Evolutionary conservation across 2,888 invertebrate genomes (phyloP), one percentile per base, ranked within the genome.

Genomic region (Napeogenes sylphis): DNA sequence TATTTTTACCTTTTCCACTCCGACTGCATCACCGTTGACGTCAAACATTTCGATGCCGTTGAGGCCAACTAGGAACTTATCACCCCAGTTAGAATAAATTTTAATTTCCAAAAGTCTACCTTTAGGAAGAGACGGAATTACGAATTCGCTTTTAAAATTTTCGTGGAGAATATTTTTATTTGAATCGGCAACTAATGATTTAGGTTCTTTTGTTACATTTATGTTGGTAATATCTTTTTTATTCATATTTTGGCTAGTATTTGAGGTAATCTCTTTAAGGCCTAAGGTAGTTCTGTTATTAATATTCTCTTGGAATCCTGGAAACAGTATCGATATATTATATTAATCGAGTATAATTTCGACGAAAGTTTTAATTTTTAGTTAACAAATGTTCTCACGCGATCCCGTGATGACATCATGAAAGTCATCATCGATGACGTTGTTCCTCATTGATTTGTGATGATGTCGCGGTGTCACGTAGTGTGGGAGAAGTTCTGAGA

Each of bases 1-100:
- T 5, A 3, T 6, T 35, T 35, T 55, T 79, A 95, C 95, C 90
- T 93, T 92, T 76, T 92, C 88, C 63, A 95, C 87, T 57, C 80
- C 75, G 2, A 93, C 92, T 45, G 89, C 83, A 67, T 92, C 87
- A 10, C 95, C 96, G 58, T 87, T 85, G 14, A 86, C 83, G 66
- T 93, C 92, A 77, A 95, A 96, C 66, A 96, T 83, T 80, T 96
- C 95, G 59, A 96, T 92, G 3, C 95, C 96, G 76, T 95, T 96
- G 61, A 96, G 81, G 0, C 96, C 96, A 13, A 96, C 94, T 72
- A 94, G 93, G 81, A 95, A 93, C 71, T 93, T 92, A 78, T 96
- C 96, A 8, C 96, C 96, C 96, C 96, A 96, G 42, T 95, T 95
- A 21, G 91, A 92, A 62, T 92, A 84, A 69, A 96, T 94, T 78